Conservation (phyloP, 2,113 vertebrate species). For the Carlito syrichta region DNA sequence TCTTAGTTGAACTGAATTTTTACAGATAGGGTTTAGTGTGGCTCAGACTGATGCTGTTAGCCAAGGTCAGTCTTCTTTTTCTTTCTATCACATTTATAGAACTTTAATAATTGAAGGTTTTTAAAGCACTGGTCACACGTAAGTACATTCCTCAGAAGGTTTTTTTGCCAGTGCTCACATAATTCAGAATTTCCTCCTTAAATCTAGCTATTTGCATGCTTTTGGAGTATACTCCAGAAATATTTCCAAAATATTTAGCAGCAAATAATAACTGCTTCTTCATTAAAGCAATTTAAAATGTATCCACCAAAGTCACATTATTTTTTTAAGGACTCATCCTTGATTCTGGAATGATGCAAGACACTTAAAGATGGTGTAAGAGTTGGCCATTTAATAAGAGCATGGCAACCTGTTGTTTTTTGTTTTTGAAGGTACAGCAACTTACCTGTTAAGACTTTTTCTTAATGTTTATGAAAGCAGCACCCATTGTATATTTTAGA, state of each 20-base stretch:
- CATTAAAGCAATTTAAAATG: not conserved
- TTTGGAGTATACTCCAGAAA: not conserved
- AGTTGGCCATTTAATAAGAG: not conserved
- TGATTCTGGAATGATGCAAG: not conserved
- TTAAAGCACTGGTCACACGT: not conserved
- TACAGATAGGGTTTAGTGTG: not conserved
- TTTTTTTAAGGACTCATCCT: not conserved
- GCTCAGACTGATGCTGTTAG: not conserved
- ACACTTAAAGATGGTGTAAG: not conserved
- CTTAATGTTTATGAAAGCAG: not conserved
- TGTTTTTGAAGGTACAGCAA: not conserved
- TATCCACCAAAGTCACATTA: not conserved
- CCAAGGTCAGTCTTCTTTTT: not conserved
- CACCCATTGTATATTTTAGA: not conserved
- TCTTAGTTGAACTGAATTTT: not conserved
- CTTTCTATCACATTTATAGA: not conserved
- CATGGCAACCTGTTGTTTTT: not conserved
- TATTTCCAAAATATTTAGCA: not conserved
- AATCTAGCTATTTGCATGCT: not conserved
- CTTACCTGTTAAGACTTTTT: not conserved
- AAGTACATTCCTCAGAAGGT: not conserved
- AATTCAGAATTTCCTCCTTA: not conserved
- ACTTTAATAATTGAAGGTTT: not conserved
- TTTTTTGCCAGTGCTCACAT: not conserved
- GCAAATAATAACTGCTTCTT: not conserved